phyloP scores from a whole-genome alignment of 2,888 invertebrate species.

The Sabatieria punctata region DNA sequence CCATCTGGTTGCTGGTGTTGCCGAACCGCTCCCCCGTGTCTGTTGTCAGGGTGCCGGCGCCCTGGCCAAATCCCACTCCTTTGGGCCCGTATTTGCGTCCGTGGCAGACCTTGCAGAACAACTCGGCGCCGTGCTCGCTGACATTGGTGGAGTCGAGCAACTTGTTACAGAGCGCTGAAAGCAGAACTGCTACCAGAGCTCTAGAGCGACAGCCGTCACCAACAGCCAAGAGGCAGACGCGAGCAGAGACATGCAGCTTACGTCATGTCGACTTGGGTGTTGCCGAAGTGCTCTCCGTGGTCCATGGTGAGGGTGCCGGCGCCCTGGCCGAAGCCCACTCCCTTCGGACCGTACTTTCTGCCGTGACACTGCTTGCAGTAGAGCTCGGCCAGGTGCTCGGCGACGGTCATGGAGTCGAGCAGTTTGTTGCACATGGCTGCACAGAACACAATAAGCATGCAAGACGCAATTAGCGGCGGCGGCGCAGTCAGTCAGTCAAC shows the following conservation, averaged over 20 bases:
- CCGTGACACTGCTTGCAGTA: conserved; percentile 92
- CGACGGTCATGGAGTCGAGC: conserved; percentile 83
- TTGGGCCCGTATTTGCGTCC: conserved; percentile 95
- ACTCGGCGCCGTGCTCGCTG: conserved; percentile 76
- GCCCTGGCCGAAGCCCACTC: conserved; percentile 94
- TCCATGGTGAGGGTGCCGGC: conserved; percentile 94
- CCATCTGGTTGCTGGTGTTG: conserved; percentile 13
- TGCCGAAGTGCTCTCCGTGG: conserved; percentile 66
- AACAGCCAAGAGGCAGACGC: not conserved
- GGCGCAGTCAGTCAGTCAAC: no score
- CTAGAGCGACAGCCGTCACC: no score
- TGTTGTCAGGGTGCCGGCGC: conserved; percentile 90
- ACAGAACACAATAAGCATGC: conserved; percentile 3
- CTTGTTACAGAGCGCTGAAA: conserved; percentile 56
- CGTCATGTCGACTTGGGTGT: conserved; percentile 30
- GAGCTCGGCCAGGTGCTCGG: conserved; percentile 77
- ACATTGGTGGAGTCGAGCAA: conserved; percentile 87
- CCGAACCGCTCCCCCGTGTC: conserved; percentile 78
- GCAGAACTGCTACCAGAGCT: no score
- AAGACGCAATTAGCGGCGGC: not conserved
- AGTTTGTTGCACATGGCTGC: conserved; percentile 64
- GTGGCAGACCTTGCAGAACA: conserved; percentile 87
- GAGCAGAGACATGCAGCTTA: conserved; percentile 14
- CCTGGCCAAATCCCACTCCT: conserved; percentile 93
- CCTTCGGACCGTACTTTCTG: conserved; percentile 92